Conservation (phyloP, 2,888 invertebrate species). For the Drosophila macrospina region DNA sequence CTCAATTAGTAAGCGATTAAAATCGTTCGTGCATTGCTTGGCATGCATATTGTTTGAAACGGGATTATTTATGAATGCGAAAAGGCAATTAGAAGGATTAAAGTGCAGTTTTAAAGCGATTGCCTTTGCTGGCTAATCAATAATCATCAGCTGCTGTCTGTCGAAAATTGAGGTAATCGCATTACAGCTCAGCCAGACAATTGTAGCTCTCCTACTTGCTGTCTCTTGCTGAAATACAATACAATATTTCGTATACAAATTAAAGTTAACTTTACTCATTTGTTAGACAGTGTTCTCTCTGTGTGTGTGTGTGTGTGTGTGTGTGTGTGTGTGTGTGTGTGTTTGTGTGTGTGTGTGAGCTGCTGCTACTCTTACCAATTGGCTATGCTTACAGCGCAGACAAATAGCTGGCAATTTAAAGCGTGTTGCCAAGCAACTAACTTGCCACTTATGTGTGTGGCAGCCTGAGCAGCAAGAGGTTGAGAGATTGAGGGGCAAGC, state of each 20-base stretch:
- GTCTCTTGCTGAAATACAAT: slow-evolving; percentile 16
- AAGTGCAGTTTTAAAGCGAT: slow-evolving; percentile 6
- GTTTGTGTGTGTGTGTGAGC: too few relatives aligned
- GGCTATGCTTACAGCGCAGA: slow-evolving; percentile 47
- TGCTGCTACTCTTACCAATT: too few relatives aligned
- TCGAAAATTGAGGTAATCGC: slow-evolving; percentile 31
- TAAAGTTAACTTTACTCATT: slow-evolving; percentile 60
- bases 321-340: too few relatives aligned
- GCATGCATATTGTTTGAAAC: slow-evolving; percentile 2
- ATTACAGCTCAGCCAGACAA: slow-evolving; percentile 32
- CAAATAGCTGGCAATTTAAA: slow-evolving; percentile 62
- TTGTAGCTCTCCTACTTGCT: slow-evolving; percentile 1
- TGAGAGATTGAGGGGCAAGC: background rate
- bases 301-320: too few relatives aligned
- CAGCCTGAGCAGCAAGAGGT: too few relatives aligned
- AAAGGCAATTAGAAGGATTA: slow-evolving; percentile 33
- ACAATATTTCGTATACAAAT: slow-evolving; percentile 38
- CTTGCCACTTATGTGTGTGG: slow-evolving; percentile 56
- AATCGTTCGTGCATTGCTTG: background rate
- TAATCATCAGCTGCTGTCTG: slow-evolving; percentile 19
- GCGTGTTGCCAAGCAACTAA: slow-evolving; percentile 64
- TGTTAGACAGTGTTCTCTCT: too few relatives aligned
- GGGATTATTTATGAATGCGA: background rate
- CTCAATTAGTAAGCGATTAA: slow-evolving; percentile 4
- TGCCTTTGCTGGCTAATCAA: slow-evolving; percentile 39